phyloP scores from a whole-genome alignment of 2,797 vertebrate species.

The Melanotaenia parkinsoni region DNA sequence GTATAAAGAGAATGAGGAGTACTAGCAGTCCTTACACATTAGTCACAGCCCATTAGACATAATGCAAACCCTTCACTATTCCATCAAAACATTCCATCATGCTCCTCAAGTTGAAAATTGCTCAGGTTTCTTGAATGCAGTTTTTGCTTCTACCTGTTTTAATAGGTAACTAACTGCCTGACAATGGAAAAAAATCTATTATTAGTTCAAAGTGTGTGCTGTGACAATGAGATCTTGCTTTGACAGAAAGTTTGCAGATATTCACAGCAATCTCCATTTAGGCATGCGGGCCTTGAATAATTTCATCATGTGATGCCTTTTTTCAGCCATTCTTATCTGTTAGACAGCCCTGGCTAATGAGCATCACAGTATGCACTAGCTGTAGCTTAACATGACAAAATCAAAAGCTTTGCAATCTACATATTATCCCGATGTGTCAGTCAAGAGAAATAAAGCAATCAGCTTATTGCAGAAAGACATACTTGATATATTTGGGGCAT shows the following conservation, averaged over 20 bases:
- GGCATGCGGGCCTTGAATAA: slow-evolving; percentile 1
- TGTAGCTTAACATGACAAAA: not conserved
- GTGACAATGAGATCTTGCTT: slow-evolving; percentile 31
- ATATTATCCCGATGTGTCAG: not conserved
- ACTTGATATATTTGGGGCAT: not conserved
- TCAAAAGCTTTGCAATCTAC: not conserved
- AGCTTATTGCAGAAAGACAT: not conserved
- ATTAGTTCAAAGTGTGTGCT: slow-evolving; percentile 21
- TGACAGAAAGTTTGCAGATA: slow-evolving; percentile 34
- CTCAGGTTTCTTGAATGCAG: not conserved
- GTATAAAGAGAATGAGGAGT: slow-evolving; percentile 31
- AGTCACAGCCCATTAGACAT: slow-evolving; percentile 47
- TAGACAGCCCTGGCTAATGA: slow-evolving; percentile 5
- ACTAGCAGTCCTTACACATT: slow-evolving; percentile 35
- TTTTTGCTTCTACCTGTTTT: slow-evolving; percentile 1
- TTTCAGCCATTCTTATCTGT: slow-evolving; percentile 1
- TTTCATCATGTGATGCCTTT: slow-evolving; percentile 2
- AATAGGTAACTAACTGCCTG: slow-evolving; percentile 19
- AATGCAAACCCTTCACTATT: slow-evolving; percentile 25
- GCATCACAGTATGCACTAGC: not conserved
- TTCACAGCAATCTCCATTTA: slow-evolving; percentile 30
- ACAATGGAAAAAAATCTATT: slow-evolving; percentile 22
- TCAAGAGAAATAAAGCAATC: not conserved
- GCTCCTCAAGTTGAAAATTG: not conserved
- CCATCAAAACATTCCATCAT: slow-evolving; percentile 35